These are phyloP conservation scores for Hirundichthys speculiger DNA, from an alignment of 2,113 vertebrate genomes.

Conservation along the genomic window DNA sequence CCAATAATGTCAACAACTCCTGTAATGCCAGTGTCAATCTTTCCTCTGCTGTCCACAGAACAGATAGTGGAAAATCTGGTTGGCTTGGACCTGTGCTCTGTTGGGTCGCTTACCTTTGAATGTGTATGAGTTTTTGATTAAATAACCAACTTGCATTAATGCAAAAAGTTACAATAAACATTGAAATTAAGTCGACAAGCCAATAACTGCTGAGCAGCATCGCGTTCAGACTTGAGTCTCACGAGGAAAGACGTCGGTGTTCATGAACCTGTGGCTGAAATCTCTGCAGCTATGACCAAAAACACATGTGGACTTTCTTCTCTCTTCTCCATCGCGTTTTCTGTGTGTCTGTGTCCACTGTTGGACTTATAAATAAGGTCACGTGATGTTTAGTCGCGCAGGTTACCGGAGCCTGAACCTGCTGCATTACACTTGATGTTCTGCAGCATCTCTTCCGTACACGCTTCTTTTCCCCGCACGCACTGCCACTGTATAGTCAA, in stretches of 20 bases:
- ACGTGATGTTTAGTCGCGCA: constrained; percentile 64
- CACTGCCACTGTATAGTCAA: constrained; percentile 34
- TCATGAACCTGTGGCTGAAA: constrained; percentile 18
- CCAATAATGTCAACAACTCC: constrained; percentile 43
- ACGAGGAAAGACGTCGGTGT: constrained; percentile 7
- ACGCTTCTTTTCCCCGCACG: background rate
- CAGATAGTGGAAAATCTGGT: constrained; percentile 2
- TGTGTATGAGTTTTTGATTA: no score
- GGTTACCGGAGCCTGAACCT: constrained; percentile 52
- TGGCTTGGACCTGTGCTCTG: background rate
- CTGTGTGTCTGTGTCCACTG: no score
- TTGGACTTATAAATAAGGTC: constrained; percentile 50
- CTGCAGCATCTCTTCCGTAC: constrained; percentile 59
- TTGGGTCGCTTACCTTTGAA: no score
- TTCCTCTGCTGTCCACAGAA: constrained; percentile 12
- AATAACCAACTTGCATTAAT: no score
- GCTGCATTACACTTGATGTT: constrained; percentile 61
- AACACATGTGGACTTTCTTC: no score
- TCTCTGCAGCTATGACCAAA: background rate
- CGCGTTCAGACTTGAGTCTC: background rate
- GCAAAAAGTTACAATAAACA: no score
- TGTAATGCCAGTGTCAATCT: constrained; percentile 33
- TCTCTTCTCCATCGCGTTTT: no score
- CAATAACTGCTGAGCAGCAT: background rate
- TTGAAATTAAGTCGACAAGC: no score